A percentile compares a stretch with the other conserved stretches of the same genome.
Evolutionary conservation across 2,113 vertebrate genomes (phyloP).

Genomic region (Pampusana beccarii): DNA sequence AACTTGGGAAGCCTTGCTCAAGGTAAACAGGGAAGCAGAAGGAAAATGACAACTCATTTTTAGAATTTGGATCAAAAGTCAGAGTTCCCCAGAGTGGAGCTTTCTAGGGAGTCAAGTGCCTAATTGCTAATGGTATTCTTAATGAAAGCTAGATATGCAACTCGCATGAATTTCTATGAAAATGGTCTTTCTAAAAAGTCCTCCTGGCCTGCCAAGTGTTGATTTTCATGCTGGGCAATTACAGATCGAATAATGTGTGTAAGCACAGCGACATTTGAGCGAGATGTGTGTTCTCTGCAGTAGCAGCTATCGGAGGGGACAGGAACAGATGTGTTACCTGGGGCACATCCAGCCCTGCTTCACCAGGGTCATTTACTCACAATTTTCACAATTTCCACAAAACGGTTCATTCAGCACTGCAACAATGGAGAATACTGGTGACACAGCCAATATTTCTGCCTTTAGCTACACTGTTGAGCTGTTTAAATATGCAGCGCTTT

Average conservation of each 20-base stretch:
- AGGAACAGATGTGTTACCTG: neutral
- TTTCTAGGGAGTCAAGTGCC: neutral
- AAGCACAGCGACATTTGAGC: neutral
- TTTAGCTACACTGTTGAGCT: neutral
- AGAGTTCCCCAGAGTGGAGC: neutral
- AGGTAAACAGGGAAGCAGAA: conserved; percentile 62
- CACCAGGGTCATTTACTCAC: too few relatives aligned
- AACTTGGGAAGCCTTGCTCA: conserved; percentile 45
- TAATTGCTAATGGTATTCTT: neutral
- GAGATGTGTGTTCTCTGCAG: neutral
- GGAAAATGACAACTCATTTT: neutral
- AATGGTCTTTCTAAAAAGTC: neutral
- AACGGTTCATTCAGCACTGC: neutral
- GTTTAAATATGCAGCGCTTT: neutral
- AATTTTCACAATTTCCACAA: too few relatives aligned
- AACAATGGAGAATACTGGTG: neutral
- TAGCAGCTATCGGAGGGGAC: neutral
- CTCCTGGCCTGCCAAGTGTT: neutral
- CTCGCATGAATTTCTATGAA: neutral
- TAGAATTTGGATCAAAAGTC: neutral
- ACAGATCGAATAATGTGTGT: neutral
- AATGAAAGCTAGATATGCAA: neutral
- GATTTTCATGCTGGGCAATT: neutral
- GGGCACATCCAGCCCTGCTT: neutral
- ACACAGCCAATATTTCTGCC: neutral